A percentile compares a stretch with the other conserved stretches of the same genome.
Conservation (phyloP, 1,140 invertebrate genomes). For the Zeugodacus cucurbitae region DNA sequence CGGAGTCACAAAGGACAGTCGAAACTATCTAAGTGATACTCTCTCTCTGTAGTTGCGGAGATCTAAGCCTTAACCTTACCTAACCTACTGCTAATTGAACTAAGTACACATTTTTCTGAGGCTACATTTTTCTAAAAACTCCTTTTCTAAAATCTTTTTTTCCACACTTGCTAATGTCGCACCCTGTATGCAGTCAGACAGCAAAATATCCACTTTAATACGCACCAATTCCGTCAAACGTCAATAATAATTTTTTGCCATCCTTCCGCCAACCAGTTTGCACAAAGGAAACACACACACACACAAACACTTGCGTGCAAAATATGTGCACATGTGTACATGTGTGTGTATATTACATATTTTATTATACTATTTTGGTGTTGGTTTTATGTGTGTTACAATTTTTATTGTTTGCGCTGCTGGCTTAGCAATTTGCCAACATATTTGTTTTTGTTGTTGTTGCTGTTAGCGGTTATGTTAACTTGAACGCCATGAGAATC, state of each 20-base stretch:
- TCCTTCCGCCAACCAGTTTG: not conserved
- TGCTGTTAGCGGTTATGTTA: not conserved
- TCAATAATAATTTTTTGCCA: slow-evolving; percentile 2
- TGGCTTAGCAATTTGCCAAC: not conserved
- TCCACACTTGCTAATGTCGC: not conserved
- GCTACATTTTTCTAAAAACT: no score
- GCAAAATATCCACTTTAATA: not conserved
- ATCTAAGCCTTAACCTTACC: no score
- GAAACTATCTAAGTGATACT: no score
- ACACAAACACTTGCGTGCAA: not conserved
- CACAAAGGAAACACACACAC: not conserved
- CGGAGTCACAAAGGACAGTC: no score
- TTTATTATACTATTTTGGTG: not conserved
- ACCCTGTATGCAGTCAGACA: not conserved
- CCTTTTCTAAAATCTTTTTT: not conserved
- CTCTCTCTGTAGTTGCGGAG: no score
- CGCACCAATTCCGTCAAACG: not conserved
- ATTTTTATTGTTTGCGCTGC: not conserved
- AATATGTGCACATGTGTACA: not conserved
- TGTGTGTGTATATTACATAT: not conserved
- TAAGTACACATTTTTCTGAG: no score
- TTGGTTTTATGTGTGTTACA: not conserved
- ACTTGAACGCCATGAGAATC: not conserved
- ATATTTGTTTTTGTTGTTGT: not conserved
- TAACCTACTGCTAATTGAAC: no score